A percentile compares a stretch with the other conserved stretches of the same genome.
These are phyloP conservation scores for Polydesmus complanatus DNA, from an alignment of 2,888 invertebrate species.

Conservation along the genomic window DNA sequence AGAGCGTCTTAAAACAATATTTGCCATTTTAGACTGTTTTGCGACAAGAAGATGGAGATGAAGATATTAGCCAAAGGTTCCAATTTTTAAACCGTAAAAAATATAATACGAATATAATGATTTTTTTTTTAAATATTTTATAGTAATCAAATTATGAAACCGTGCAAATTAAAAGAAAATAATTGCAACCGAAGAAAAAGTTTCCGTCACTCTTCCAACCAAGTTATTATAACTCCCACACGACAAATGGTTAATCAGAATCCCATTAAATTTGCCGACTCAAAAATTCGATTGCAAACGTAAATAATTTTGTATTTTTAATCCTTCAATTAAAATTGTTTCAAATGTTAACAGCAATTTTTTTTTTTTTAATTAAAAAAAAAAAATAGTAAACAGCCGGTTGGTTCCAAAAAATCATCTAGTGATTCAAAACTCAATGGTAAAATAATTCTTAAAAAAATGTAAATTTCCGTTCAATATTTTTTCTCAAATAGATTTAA, in stretches of 20 bases:
- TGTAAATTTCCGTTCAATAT: background rate
- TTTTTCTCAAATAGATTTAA: conserved; percentile 11
- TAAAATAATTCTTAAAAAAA: background rate
- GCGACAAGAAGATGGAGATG: conserved; percentile 71
- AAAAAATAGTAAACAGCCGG: background rate
- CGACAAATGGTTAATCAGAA: conserved; percentile 37
- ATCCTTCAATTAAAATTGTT: too few relatives aligned
- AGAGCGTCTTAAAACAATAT: too few relatives aligned
- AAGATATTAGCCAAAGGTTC: too few relatives aligned
- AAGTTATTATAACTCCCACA: conserved; percentile 22
- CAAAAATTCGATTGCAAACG: conserved; percentile 11
- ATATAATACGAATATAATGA: background rate
- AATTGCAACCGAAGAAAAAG: conserved; percentile 57
- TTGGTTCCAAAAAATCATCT: background rate
- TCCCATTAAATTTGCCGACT: conserved; percentile 14
- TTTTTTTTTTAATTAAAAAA: background rate
- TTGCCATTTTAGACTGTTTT: conserved; percentile 75
- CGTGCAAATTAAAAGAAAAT: conserved; percentile 28
- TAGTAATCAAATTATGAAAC: background rate
- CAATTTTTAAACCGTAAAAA: too few relatives aligned
- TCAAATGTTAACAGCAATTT: too few relatives aligned
- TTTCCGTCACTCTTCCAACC: conserved; percentile 49
- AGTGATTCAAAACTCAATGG: background rate
- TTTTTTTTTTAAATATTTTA: background rate
- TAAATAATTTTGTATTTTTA: background rate